These are phyloP conservation scores for Cirrhinus molitorella DNA, from an alignment of 2,797 vertebrate species.

Conservation along the genomic window DNA sequence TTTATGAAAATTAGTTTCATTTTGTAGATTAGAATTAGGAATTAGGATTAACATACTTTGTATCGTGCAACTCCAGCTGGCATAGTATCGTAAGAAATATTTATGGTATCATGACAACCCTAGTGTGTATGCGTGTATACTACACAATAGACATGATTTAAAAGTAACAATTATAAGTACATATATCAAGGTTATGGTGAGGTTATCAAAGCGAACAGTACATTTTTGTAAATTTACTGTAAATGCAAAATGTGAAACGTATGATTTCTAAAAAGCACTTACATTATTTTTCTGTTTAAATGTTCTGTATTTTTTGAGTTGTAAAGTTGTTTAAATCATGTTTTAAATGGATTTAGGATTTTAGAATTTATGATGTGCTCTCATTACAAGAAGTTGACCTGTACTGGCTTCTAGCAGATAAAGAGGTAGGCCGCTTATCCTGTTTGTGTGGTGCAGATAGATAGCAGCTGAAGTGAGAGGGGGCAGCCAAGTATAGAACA, in stretches of 20 bases:
- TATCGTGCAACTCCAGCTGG: neutral
- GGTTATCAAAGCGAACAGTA: too few relatives aligned
- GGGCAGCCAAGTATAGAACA: neutral
- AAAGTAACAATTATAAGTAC: neutral
- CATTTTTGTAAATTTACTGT: too few relatives aligned
- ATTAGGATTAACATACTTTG: too few relatives aligned
- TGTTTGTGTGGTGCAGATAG: neutral
- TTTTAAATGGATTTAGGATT: too few relatives aligned
- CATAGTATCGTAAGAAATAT: neutral
- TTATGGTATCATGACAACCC: neutral
- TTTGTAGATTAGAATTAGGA: too few relatives aligned
- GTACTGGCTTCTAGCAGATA: conserved; percentile 23
- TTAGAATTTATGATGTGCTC: too few relatives aligned
- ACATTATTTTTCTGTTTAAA: neutral
- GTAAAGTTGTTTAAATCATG: too few relatives aligned
- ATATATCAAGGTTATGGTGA: neutral
- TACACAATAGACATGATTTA: neutral
- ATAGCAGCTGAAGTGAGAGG: neutral
- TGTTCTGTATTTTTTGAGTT: neutral
- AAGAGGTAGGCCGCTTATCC: neutral
- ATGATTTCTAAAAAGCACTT: neutral
- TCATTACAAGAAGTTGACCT: neutral
- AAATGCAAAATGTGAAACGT: neutral
- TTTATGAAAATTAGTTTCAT: neutral
- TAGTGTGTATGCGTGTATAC: neutral